Conservation (phyloP, 2,888 invertebrate species). For the Tinea trinotella region DNA sequence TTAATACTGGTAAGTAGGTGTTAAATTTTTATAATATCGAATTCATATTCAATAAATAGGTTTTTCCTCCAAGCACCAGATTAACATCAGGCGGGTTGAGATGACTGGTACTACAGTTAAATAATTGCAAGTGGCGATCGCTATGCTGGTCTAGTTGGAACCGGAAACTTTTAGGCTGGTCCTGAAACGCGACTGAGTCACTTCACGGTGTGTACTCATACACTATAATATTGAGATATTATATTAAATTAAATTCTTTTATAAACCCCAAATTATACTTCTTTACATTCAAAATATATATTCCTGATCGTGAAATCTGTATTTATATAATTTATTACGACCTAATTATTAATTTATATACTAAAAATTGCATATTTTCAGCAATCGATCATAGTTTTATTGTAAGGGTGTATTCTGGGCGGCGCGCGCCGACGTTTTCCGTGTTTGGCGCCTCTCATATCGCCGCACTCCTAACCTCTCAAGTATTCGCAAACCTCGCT, state of each 20-base stretch:
- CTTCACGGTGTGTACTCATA: no score
- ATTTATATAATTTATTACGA: no score
- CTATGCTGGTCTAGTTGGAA: no score
- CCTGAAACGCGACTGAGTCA: no score
- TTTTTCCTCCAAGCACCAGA: no score
- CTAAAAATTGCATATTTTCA: background rate
- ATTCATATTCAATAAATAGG: no score
- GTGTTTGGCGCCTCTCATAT: background rate
- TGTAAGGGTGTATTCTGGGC: background rate
- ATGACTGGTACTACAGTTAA: no score
- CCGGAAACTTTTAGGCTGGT: no score
- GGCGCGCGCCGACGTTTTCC: constrained; percentile 17
- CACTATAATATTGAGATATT: background rate
- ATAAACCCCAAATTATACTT: background rate
- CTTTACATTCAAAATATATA: background rate
- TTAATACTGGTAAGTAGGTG: constrained; percentile 9
- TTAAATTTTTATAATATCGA: no score
- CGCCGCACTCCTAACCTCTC: background rate
- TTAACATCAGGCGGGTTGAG: no score
- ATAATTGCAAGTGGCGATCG: no score
- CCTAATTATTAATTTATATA: background rate
- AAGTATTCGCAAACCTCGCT: background rate
- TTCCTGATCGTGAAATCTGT: background rate
- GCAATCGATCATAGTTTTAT: background rate
- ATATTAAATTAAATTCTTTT: background rate